Evolutionary conservation across 2,888 invertebrate species (phyloP), one percentile per base, ranked within the genome.

Genomic region (Drosophila acutilabella): DNA sequence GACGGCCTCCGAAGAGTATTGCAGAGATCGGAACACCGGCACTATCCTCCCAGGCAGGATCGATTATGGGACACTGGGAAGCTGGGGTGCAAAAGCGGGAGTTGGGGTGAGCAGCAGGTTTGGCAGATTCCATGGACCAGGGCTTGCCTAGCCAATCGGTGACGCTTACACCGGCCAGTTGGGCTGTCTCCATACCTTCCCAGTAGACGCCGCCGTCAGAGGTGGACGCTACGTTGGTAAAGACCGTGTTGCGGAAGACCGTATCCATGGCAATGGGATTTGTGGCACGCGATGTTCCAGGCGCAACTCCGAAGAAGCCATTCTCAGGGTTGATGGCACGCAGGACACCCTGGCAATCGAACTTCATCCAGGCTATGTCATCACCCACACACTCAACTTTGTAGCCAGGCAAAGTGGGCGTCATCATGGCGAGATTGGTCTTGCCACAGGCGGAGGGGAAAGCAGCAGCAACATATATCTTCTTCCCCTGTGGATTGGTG

Each of bases 401-500:
- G 93, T 97, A 98, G 4, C 99, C 99, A 0, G 98, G 98, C 45
- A 99, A 93, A 0, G 96, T 94, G 0, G 99, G 98, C 1, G 96
- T 96, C 96, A 99, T 95, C 99, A 99, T 99, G 26, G 99, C 99
- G 68, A 99, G 93, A 93, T 99, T 99, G 20, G 99, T 99, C 93
- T 99, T 99, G 16, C 99, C 99, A 91, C 99, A 99, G 2, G 99
- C 99, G 1, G 98, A 98, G 0, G 99, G 99, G 92, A 99, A 99
- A 0, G 99, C 99, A 0, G 99, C 99, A 0, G 97, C 98, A 66
- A 99, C 96, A 93, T 98, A 99, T 50, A 96, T 95, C 92, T 98
- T 98, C 77, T 95, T 95, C 0, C 98, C 98, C 89, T 96, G 93
- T 0, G 97, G 97, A 92, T 97, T 97, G 0, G 99, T 99, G 69